Base-by-base conservation (phyloP, 2,797 vertebrate species). In the Acropternis orthonyx region DNA sequence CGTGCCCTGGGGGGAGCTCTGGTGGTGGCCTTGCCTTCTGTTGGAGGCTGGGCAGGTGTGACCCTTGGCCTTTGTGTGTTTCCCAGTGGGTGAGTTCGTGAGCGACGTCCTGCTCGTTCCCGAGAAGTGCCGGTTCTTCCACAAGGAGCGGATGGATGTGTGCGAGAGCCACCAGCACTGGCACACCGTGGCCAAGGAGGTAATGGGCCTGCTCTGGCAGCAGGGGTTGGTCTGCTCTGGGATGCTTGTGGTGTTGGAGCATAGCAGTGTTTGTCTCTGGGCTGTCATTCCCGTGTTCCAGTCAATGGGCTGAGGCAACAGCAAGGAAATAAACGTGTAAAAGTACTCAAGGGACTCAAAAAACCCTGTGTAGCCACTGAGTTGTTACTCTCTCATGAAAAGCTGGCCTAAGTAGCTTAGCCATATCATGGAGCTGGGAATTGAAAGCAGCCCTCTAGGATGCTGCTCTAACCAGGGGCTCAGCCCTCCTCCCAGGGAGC, bases 71-170 rank as follows among this genome's bases (percentile, higher is more conserved):
- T 0, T 48, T 66, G 58, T 56, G 66, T 97, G 43, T 97, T 97
- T 98, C 98, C 9, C 97, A 99, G 99, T 99, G 97, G 99, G 99
- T 20, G 99, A 99, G 95, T 99, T 99, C 44, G 99, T 99, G 74
- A 99, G 99, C 6, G 99, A 99, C 18, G 99, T 99, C 30, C 98
- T 99, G 13, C 98, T 99, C 95, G 99, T 99, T 54, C 99, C 99
- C 0, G 99, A 99, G 97, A 99, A 99, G 89, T 99, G 99, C 98
- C 98, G 98, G 74, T 99, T 99, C 98, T 99, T 99, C 98, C 99
- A 99, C 97, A 99, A 99, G 96, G 99, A 99, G 96, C 96, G 93
- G 41, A 98, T 98, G 98, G 99, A 99, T 28, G 98, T 98, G 95
- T 99, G 99, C 27, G 98, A 99, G 86, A 99, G 98, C 95, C 98